Percentiles rank a stretch among this genome's conserved stretches.
Conservation (phyloP, 2,797 vertebrate genomes). For the Microcaecilia unicolor region DNA sequence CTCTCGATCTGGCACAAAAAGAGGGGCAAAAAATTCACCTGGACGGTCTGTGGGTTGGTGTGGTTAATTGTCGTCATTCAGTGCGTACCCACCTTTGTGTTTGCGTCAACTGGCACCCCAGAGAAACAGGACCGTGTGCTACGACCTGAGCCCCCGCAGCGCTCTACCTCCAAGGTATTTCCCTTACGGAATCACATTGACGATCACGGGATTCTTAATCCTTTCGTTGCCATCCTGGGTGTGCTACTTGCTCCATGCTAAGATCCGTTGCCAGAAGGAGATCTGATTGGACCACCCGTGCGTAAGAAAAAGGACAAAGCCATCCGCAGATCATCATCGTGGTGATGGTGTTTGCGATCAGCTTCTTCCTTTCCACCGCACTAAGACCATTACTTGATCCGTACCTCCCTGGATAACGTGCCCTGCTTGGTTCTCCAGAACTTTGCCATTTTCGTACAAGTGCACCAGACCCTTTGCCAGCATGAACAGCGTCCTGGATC, state of each 20-base stretch:
- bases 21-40: slow-evolving; percentile 68
- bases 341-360: slow-evolving; percentile 73
- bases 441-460: slow-evolving; percentile 83
- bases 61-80: slow-evolving; percentile 68
- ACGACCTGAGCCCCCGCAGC: slow-evolving; percentile 76
- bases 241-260: slow-evolving; percentile 81
- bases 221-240: slow-evolving; percentile 71
- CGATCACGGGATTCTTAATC: slow-evolving; percentile 74
- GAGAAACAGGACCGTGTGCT: slow-evolving; percentile 89
- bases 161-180: slow-evolving; percentile 64
- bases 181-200: slow-evolving; percentile 88
- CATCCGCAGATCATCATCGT: slow-evolving; percentile 78
- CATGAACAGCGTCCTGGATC: slow-evolving; percentile 90
- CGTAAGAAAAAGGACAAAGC: slow-evolving; percentile 75
- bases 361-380: slow-evolving; percentile 93
- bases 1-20: slow-evolving; percentile 74
- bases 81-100: slow-evolving; percentile 81
- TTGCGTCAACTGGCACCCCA: slow-evolving; percentile 78
- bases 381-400: slow-evolving; percentile 83
- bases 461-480: slow-evolving; percentile 87
- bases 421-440: slow-evolving; percentile 64
- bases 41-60: slow-evolving; percentile 65
- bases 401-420: slow-evolving; percentile 44
- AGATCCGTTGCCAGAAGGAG: slow-evolving; percentile 65
- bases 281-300: slow-evolving; percentile 29